Evolutionary conservation across 2,797 vertebrate species (phyloP).

Genomic region (Acomys russatus): DNA sequence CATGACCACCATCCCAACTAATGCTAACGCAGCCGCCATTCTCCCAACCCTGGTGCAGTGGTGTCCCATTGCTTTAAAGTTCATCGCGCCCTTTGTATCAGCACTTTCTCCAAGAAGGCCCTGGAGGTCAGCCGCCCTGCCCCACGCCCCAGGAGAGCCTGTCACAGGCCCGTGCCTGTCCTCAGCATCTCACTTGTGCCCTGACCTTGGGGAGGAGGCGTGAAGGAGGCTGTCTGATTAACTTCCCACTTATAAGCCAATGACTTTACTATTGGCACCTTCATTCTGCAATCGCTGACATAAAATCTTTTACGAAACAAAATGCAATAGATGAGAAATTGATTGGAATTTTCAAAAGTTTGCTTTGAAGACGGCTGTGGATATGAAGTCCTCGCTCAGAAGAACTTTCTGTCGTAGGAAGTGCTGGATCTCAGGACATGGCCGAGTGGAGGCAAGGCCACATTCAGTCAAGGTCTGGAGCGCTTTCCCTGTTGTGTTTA

Average conservation of each 20-base stretch:
- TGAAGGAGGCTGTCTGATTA: slow-evolving; percentile 61
- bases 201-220: slow-evolving; percentile 53
- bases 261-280: slow-evolving; percentile 70
- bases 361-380: slow-evolving; percentile 57
- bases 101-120: not conserved
- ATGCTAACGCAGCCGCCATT: not conserved
- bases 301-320: slow-evolving; percentile 79
- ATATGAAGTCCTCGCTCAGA: slow-evolving; percentile 39
- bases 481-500: not conserved
- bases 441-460: not conserved
- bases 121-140: not conserved
- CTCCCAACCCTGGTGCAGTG: not conserved
- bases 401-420: slow-evolving; percentile 21
- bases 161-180: not conserved
- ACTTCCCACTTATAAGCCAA: slow-evolving; percentile 75
- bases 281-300: slow-evolving; percentile 71
- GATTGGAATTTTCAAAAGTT: slow-evolving; percentile 67
- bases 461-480: not conserved
- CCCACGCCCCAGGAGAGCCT: not conserved
- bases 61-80: not conserved
- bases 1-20: slow-evolving; percentile 37
- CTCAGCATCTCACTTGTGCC: slow-evolving; percentile 9
- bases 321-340: slow-evolving; percentile 79
- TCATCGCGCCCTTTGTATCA: not conserved
- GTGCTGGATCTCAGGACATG: not conserved